Percentiles rank a stretch among this genome's conserved stretches.
These are phyloP conservation scores for Diarsia brunnea DNA, from an alignment of 2,888 invertebrate species.

Conservation along the genomic window DNA sequence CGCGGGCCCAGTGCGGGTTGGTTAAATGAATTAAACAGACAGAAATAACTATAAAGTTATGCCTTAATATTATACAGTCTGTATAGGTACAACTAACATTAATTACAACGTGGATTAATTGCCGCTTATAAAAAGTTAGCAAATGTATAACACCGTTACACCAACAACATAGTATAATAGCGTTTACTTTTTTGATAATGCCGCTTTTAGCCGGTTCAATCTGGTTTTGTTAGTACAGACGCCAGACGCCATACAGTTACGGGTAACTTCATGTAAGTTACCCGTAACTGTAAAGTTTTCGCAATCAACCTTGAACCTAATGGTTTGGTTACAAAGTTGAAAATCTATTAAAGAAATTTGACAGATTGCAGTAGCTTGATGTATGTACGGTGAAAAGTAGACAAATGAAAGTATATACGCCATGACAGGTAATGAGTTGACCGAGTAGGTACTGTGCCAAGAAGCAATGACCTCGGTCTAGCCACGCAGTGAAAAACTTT, in stretches of 20 bases:
- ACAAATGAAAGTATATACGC: conserved; percentile 61
- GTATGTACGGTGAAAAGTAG: conserved; percentile 40
- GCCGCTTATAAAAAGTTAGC: conserved; percentile 30
- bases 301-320: too few relatives aligned
- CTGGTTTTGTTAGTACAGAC: conserved; percentile 33
- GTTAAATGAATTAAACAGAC: not conserved
- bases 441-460: conserved; percentile 57
- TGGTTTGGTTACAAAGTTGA: too few relatives aligned
- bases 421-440: conserved; percentile 56
- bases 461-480: conserved; percentile 56
- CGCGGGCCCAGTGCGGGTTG: too few relatives aligned
- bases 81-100: conserved; percentile 18
- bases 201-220: conserved; percentile 36
- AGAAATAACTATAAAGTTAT: conserved; percentile 3
- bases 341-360: too few relatives aligned
- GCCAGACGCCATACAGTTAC: too few relatives aligned
- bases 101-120: conserved; percentile 37
- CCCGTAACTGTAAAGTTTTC: too few relatives aligned
- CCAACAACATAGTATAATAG: conserved; percentile 8
- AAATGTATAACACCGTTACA: conserved; percentile 40
- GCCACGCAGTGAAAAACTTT: conserved; percentile 31
- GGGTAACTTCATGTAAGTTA: too few relatives aligned
- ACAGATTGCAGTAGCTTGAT: too few relatives aligned
- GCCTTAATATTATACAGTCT: conserved; percentile 14
- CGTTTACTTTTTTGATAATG: conserved; percentile 28